Base-by-base conservation (phyloP, 2,888 invertebrate genomes). In the Habroteleia sp. region DNA sequence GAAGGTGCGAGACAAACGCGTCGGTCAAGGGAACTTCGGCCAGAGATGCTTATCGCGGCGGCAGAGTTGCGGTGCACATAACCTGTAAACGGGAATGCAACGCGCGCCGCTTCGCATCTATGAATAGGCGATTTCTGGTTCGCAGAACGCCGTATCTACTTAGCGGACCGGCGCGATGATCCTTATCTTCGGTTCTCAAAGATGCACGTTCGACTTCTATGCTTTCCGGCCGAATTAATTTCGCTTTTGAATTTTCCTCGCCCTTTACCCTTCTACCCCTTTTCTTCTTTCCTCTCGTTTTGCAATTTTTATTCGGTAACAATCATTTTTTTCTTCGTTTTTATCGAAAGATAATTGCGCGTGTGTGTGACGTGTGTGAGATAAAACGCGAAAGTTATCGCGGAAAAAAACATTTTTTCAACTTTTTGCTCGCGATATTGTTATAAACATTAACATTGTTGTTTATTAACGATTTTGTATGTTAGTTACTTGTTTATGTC, bases 81-180 rank as follows among this genome's bases (percentile, higher is more conserved):
- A 68, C 62, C 63, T 68, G 74, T 56, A 74, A 63, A 62, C 35
- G 33, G 37, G 66, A 62, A 72, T 46, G 48, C 41, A 54, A 48
- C 60, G 52, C 60, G 31, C 37, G 44, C 41, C 50, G 66, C 25
- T 10, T 33, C 35, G 65, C 37, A 52, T 65, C 68, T 68, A 74
- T 66, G 74, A 68, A 74, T 74, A 74, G 68, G 50, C 62, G 27
- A 52, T 6, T 60, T 62, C 65, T 65, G 73, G 31, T 54, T 39
- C 62, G 62, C 20, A 54, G 56, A 52, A 42, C 33, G 23, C 20
- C 39, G 63, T 65, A 58, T 65, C 72, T 48, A 58, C 63, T 65
- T 37, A 39, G 50, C 16, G 35, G 50, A 54, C 65, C 54, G 44
- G 31, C 44, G 56, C 46, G 66, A 63, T 52, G 52, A 74, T 68